Conservation (phyloP, 2,113 vertebrate genomes). For the Gopherus evgoodei region DNA sequence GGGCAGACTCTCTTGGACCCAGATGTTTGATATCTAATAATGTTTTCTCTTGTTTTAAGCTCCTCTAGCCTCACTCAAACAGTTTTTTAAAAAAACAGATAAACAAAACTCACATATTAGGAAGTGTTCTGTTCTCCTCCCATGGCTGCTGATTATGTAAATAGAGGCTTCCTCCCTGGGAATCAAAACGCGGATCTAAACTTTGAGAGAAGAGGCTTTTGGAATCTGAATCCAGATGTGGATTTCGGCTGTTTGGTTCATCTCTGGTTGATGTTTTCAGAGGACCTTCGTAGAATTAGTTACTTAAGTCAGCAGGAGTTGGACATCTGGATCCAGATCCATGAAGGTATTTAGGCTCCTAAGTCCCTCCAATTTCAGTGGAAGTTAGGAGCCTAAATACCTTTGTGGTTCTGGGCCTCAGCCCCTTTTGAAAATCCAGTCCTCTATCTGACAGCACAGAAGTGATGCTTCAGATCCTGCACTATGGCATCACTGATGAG, state of each 20-base stretch:
- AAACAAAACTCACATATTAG: not conserved
- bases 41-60: not conserved
- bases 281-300: not conserved
- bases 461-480: not conserved
- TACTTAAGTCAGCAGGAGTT: not conserved
- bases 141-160: not conserved
- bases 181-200: not conserved
- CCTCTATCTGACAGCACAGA: not conserved
- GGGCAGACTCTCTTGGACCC: not conserved
- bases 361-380: not conserved
- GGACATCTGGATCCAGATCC: not conserved
- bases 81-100: not conserved
- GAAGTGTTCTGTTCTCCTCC: not conserved
- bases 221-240: not conserved
- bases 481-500: not conserved
- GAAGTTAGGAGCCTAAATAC: not conserved
- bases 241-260: not conserved
- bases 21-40: not conserved
- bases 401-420: not conserved
- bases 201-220: not conserved
- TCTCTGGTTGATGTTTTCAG: not conserved
- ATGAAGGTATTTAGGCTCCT: not conserved
- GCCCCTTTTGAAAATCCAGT: not conserved
- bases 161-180: not conserved
- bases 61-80: not conserved